These are phyloP conservation scores for Leucania comma DNA, from an alignment of 2,888 invertebrate genomes.

Conservation along the genomic window DNA sequence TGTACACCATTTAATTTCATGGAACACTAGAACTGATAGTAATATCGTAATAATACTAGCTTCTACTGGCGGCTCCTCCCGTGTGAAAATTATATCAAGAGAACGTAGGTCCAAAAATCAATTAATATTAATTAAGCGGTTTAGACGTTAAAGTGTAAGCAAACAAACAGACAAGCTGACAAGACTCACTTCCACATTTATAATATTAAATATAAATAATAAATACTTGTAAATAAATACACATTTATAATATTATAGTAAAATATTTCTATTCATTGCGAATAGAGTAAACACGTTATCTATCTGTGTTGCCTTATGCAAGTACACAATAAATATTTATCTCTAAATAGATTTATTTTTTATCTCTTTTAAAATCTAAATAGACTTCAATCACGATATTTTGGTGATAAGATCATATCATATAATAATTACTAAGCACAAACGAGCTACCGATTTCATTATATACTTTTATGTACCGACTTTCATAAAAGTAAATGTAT, in stretches of 20 bases:
- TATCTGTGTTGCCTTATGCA: constrained; percentile 59
- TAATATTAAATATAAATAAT: background rate
- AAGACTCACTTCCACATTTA: background rate
- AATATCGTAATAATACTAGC: constrained; percentile 7
- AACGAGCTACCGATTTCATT: constrained; percentile 74
- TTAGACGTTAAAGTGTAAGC: background rate
- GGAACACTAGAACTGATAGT: constrained; percentile 27
- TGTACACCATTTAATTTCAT: constrained; percentile 40
- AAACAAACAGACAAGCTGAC: background rate
- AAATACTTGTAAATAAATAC: constrained; percentile 1
- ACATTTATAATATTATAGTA: constrained; percentile 4
- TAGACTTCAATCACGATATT: constrained; percentile 70
- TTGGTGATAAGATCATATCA: constrained; percentile 72
- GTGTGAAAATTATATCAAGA: background rate
- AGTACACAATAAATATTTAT: constrained; percentile 44
- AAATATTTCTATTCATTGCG: constrained; percentile 47
- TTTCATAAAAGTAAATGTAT: constrained; percentile 55
- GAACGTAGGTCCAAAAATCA: too few species aligned
- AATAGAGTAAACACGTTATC: constrained; percentile 47
- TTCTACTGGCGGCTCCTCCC: background rate
- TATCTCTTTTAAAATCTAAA: constrained; percentile 70
- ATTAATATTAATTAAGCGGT: background rate
- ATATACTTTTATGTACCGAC: constrained; percentile 65
- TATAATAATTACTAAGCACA: constrained; percentile 72
- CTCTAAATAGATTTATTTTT: constrained; percentile 5